Percentiles rank a stretch among this genome's conserved stretches.
These are phyloP conservation scores for Sisyra nigra DNA, from an alignment of 2,888 invertebrate genomes.

Conservation along the genomic window DNA sequence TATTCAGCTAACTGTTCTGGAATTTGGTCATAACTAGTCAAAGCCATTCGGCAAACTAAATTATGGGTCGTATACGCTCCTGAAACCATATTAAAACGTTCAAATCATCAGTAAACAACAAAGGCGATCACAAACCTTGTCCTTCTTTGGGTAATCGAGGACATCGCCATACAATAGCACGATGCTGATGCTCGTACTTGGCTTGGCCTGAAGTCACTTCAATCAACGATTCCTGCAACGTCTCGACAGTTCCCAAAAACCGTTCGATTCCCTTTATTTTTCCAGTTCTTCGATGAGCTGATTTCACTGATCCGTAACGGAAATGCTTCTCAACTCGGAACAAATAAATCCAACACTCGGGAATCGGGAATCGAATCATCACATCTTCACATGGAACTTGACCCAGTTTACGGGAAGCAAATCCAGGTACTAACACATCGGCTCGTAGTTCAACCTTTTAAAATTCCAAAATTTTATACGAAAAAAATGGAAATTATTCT, in stretches of 20 bases:
- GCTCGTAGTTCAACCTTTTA: constrained; percentile 78
- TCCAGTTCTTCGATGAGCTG: constrained; percentile 72
- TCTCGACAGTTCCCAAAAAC: constrained; percentile 81
- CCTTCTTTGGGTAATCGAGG: constrained; percentile 95
- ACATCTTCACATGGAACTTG: constrained; percentile 98
- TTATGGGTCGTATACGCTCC: constrained; percentile 97
- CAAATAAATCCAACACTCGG: constrained; percentile 98
- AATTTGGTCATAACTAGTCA: constrained; percentile 94
- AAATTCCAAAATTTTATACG: constrained; percentile 1
- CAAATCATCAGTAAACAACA: neutral
- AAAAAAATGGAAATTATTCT: neutral
- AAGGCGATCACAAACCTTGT: constrained; percentile 50
- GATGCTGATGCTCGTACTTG: constrained; percentile 97
- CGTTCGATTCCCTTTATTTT: constrained; percentile 88
- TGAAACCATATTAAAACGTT: constrained; percentile 23
- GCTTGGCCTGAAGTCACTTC: constrained; percentile 94
- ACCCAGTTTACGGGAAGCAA: constrained; percentile 86
- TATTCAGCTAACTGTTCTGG: constrained; percentile 82
- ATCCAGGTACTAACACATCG: constrained; percentile 92
- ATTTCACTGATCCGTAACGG: constrained; percentile 92
- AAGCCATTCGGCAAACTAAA: constrained; percentile 82
- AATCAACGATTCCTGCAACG: constrained; percentile 78
- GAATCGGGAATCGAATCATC: constrained; percentile 88
- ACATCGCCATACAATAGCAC: constrained; percentile 96
- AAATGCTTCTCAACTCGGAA: constrained; percentile 98